Evolutionary conservation across 2,888 invertebrate species (phyloP), one percentile per base, ranked within the genome.

Genomic region (Celastrina argiolus): DNA sequence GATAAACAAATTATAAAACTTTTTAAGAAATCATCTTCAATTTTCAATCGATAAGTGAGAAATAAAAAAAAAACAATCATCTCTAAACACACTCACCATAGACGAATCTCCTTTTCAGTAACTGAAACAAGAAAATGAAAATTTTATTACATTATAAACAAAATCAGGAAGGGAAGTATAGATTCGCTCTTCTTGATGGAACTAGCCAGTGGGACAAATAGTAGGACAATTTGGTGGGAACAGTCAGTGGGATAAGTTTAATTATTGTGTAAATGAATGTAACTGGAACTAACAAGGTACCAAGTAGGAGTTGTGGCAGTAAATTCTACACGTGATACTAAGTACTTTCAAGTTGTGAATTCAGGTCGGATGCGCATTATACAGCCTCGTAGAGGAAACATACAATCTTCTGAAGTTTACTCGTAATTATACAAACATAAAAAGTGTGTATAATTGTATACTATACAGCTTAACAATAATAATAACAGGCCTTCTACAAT

Each of bases 31-130:
- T n/a, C n/a, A n/a, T n/a, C n/a, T n/a, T n/a, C n/a, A n/a, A n/a
- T n/a, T n/a, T n/a, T n/a, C n/a, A n/a, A n/a, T n/a, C n/a, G n/a
- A 36, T 10, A 36, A 12, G 36, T 36, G 1, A 36, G 36, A 12
- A 36, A 12, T 36, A 0, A 36, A 10, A 3, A 6, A 41, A 41
- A 41, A 41, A 39, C 10, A 34, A 34, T 5, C 7, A 34, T 34
- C 34, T 18, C 3, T 28, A 42, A 34, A 61, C 5, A 31, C 31
- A 92, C 96, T 95, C 89, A 96, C 96, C 96, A 96, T 87, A 96
- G 96, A 78, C 96, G 93, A 77, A 96, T 96, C 91, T 96, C 96
- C 91, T 96, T 96, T 87, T 96, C 96, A 72, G 96, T 96, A 92
- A 96, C 96, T 96, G 95, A 74, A 95, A 95, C 87, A 92, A 92